Percentiles rank a stretch among this genome's conserved stretches.
These are phyloP conservation scores for Microcebus tavaratra DNA, from an alignment of 2,113 vertebrate genomes.

Conservation along the genomic window DNA sequence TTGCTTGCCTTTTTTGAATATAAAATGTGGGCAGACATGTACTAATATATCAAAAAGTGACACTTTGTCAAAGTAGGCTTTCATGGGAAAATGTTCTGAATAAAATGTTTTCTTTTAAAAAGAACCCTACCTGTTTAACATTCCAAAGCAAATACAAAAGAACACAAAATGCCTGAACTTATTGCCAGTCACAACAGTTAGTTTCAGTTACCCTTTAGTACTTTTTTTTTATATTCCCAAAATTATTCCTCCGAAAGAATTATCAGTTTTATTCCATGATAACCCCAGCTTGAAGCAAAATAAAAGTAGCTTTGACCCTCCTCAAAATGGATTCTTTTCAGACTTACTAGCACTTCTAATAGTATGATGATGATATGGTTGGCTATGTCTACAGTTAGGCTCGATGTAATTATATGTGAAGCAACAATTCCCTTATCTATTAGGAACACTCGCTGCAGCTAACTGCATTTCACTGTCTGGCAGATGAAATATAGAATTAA, in stretches of 20 bases:
- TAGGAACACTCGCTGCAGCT: constrained; percentile 86
- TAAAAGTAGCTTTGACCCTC: constrained; percentile 71
- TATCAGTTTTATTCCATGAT: constrained; percentile 70
- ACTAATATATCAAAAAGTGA: constrained; percentile 75
- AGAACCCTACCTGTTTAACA: constrained; percentile 61
- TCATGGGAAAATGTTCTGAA: constrained; percentile 71
- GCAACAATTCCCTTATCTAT: constrained; percentile 87
- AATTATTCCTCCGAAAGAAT: constrained; percentile 52
- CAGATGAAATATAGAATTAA: constrained; percentile 79
- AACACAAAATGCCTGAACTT: constrained; percentile 60
- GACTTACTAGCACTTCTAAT: constrained; percentile 27
- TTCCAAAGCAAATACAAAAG: constrained; percentile 65
- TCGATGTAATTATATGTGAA: constrained; percentile 83
- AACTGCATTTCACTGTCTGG: constrained; percentile 81
- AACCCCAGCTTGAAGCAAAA: constrained; percentile 75
- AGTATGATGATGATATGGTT: not conserved
- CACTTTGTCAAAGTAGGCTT: constrained; percentile 74
- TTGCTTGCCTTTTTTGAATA: constrained; percentile 61
- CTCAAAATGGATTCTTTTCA: constrained; percentile 76
- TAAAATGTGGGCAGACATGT: constrained; percentile 65
- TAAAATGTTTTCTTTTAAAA: constrained; percentile 76
- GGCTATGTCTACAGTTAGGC: constrained; percentile 72
- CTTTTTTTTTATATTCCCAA: constrained; percentile 26
- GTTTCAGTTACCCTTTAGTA: constrained; percentile 62
- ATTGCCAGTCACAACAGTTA: constrained; percentile 51